phyloP scores from a whole-genome alignment of 2,113 vertebrate species.

The Mus musculus region DNA sequence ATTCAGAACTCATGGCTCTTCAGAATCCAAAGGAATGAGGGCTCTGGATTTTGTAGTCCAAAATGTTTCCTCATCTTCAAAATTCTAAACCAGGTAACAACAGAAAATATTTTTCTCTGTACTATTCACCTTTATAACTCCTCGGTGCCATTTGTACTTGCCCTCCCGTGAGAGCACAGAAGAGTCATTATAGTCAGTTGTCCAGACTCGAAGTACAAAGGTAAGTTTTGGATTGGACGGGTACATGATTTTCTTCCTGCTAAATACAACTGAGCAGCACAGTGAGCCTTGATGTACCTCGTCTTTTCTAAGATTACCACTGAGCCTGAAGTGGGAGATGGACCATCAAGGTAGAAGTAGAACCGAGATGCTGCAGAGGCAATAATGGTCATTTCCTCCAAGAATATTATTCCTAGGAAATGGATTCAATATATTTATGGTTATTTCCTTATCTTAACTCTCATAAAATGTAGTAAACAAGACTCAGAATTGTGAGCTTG shows the following conservation, averaged over 20 bases:
- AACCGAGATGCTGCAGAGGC: background rate
- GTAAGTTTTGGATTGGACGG: background rate
- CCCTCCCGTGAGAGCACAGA: background rate
- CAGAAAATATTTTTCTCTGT: background rate
- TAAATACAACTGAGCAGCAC: background rate
- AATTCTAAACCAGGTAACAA: background rate
- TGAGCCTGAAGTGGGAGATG: background rate
- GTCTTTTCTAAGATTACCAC: background rate
- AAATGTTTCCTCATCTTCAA: background rate
- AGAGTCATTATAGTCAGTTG: background rate
- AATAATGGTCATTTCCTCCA: no score
- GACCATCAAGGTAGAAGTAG: background rate
- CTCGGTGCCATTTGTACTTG: fast-evolving
- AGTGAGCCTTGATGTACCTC: background rate
- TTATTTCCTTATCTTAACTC: background rate
- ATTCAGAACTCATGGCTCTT: background rate
- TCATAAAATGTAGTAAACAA: background rate
- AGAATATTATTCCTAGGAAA: background rate
- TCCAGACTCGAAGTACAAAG: background rate
- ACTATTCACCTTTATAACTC: fast-evolving
- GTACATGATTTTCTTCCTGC: background rate
- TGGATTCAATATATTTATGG: background rate
- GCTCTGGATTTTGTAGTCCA: background rate
- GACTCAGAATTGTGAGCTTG: background rate
- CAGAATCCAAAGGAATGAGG: background rate